These are phyloP conservation scores for Halictus ligatus DNA, from an alignment of 2,888 invertebrate species.

Conservation along the genomic window DNA sequence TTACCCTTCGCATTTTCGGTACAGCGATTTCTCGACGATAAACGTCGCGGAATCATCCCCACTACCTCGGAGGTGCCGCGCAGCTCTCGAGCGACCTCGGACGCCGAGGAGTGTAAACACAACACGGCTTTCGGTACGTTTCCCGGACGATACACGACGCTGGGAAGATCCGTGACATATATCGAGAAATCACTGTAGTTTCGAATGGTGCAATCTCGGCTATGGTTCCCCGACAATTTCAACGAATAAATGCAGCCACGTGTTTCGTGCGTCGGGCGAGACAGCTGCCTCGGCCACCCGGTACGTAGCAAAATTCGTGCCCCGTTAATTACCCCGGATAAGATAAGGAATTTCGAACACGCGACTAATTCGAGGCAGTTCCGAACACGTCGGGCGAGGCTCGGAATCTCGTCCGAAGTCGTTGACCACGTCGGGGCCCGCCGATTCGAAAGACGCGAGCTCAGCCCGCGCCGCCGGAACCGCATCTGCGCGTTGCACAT, in stretches of 20 bases:
- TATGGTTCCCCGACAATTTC: not conserved
- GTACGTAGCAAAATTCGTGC: not conserved
- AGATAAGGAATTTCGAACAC: not conserved
- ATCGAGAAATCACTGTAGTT: no score
- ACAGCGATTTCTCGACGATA: no score
- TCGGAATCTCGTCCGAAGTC: conserved; percentile 6
- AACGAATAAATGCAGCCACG: not conserved
- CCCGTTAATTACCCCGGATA: not conserved
- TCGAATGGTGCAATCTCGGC: no score
- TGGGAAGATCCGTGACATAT: no score
- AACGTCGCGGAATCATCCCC: no score
- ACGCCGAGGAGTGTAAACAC: no score
- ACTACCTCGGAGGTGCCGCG: no score
- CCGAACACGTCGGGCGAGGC: not conserved
- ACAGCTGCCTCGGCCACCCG: not conserved
- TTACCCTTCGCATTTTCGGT: not conserved
- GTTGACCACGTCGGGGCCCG: not conserved
- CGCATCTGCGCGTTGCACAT: conserved; percentile 44
- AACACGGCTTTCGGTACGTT: no score
- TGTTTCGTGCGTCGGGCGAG: not conserved
- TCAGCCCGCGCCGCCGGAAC: conserved; percentile 11
- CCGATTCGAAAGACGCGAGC: conserved; percentile 11
- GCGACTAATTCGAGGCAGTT: not conserved
- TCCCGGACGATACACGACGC: no score
- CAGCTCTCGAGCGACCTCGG: no score